A percentile compares a stretch with the other conserved stretches of the same genome.
Conservation (phyloP, 2,797 vertebrate species). For the Syngnathus rostellatus region DNA sequence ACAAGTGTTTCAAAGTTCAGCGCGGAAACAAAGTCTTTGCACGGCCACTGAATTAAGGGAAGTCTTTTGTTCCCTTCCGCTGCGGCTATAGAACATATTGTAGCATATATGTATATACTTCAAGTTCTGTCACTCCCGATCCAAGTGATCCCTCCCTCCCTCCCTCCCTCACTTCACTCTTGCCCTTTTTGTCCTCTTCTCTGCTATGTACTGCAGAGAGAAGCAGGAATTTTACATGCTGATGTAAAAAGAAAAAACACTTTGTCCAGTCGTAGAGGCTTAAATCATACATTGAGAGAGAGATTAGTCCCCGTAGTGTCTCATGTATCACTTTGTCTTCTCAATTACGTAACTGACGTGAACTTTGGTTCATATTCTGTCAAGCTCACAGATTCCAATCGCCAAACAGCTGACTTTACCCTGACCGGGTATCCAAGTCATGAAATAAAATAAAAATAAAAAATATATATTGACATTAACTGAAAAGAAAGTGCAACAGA, state of each 20-base stretch:
- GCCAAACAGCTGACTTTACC: too few species aligned
- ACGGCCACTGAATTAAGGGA: constrained; percentile 14
- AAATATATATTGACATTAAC: constrained; percentile 1
- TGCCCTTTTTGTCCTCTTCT: constrained; percentile 8
- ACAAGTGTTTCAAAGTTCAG: background rate
- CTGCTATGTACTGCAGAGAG: background rate
- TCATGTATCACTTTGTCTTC: background rate
- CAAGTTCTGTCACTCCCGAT: constrained; percentile 37
- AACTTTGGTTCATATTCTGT: background rate
- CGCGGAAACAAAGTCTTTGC: background rate
- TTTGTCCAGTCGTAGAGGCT: background rate
- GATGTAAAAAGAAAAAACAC: background rate
- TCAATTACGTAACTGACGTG: background rate
- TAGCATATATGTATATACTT: constrained; percentile 21
- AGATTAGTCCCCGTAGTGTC: background rate
- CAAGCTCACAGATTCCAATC: too few species aligned
- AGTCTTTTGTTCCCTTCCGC: constrained; percentile 25
- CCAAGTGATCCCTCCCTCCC: constrained; percentile 11
- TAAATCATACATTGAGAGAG: too few species aligned
- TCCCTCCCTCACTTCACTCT: constrained; percentile 5
- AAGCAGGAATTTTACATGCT: background rate
- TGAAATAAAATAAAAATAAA: too few species aligned
- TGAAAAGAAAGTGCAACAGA: constrained; percentile 29
- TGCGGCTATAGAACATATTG: constrained; percentile 37
- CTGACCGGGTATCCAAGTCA: too few species aligned